These are phyloP conservation scores for Telenomus remus DNA, from an alignment of 1,140 invertebrate species.

Conservation along the genomic window DNA sequence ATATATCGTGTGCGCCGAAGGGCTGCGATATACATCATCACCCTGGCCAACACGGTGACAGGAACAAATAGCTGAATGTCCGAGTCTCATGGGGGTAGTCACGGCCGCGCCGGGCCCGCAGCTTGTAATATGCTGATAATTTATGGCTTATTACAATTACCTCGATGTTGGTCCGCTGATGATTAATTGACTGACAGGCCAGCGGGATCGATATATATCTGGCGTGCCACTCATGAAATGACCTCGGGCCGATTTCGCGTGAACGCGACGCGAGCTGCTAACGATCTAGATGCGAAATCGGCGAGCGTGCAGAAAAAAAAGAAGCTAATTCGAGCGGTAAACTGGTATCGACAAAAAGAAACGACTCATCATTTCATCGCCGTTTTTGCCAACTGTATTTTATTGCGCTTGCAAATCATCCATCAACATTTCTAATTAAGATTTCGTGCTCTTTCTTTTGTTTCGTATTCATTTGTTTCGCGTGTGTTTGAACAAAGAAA, in stretches of 20 bases:
- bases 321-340: neutral
- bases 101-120: slow-evolving; percentile 24
- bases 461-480: too few species aligned
- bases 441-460: too few species aligned
- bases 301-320: slow-evolving; percentile 7
- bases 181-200: slow-evolving; percentile 64
- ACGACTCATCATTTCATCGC: too few species aligned
- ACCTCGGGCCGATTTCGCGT: slow-evolving; percentile 38
- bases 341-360: too few species aligned
- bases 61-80: slow-evolving; percentile 60
- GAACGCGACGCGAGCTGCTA: slow-evolving; percentile 10
- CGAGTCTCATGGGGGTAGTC: slow-evolving; percentile 48
- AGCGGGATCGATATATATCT: slow-evolving; percentile 58
- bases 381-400: too few species aligned
- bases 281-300: slow-evolving; percentile 2
- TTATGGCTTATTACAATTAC: slow-evolving; percentile 66
- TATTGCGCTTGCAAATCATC: too few species aligned
- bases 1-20: slow-evolving; percentile 43
- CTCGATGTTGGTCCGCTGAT: slow-evolving; percentile 52
- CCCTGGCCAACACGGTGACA: slow-evolving; percentile 53
- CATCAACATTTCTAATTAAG: too few species aligned
- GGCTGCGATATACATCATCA: slow-evolving; percentile 57
- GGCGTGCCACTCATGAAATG: slow-evolving; percentile 14
- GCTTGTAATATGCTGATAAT: slow-evolving; percentile 61
- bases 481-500: too few species aligned